Conservation (phyloP, 2,113 vertebrate genomes). For the Corynorhinus townsendii region DNA sequence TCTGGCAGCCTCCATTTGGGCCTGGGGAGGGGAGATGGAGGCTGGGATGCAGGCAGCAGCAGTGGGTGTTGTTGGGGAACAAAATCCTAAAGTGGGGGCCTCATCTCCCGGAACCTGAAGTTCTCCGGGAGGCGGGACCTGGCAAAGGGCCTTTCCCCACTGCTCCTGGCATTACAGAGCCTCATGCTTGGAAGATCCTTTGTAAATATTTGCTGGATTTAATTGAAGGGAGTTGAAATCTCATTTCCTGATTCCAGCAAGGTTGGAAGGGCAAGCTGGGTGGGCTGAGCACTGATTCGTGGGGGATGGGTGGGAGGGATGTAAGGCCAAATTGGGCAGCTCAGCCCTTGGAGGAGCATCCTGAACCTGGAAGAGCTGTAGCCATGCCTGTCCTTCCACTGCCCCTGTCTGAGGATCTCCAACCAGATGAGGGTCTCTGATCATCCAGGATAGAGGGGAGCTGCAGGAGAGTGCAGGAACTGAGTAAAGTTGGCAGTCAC, state of each 20-base stretch:
- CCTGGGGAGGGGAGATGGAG: neutral
- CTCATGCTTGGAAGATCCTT: neutral
- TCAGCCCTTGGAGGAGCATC: neutral
- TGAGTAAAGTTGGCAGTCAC: neutral
- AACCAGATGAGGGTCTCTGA: neutral
- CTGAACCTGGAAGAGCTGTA: neutral
- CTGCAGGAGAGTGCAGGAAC: neutral
- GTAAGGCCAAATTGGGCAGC: neutral
- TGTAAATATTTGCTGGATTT: slow-evolving; percentile 20
- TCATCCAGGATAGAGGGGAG: neutral
- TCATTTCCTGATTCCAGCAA: slow-evolving; percentile 46
- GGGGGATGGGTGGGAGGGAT: neutral
- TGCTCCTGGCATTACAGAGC: neutral
- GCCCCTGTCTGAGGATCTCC: neutral
- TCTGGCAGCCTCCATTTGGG: neutral
- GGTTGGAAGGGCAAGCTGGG: neutral
- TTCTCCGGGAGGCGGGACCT: neutral
- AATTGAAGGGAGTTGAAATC: slow-evolving; percentile 31
- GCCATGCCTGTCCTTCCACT: neutral
- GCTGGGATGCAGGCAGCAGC: neutral
- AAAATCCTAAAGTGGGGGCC: neutral
- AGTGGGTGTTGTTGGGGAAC: neutral
- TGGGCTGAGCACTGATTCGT: neutral
- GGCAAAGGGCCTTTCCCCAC: neutral
- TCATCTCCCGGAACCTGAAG: neutral